phyloP scores from a whole-genome alignment of 2,113 vertebrate genomes.

The Synchiropus splendidus region DNA sequence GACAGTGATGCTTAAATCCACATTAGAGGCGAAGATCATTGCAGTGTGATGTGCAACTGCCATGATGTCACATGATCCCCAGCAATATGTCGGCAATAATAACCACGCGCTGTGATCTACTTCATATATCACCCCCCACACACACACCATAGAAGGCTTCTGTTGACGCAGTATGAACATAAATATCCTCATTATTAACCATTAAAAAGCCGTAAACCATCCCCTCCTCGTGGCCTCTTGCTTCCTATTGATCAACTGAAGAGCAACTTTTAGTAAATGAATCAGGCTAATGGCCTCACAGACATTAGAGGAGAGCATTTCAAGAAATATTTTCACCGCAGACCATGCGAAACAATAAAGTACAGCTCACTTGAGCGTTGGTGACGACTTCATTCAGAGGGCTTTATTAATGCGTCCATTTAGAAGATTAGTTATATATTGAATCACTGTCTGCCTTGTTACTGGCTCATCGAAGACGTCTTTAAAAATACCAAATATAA shows the following conservation, averaged over 20 bases:
- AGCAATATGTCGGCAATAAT: conserved; percentile 18
- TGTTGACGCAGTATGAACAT: conserved; percentile 6
- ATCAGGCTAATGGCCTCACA: conserved; percentile 19
- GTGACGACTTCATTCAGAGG: no score
- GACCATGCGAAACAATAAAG: conserved; percentile 12
- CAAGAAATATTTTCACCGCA: conserved; percentile 14
- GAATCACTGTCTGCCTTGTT: no score
- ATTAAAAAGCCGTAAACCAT: conserved; percentile 24
- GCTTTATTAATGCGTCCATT: no score
- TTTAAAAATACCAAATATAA: no score
- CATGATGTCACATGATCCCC: no score
- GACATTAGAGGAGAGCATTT: conserved; percentile 12
- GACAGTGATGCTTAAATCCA: conserved; percentile 40
- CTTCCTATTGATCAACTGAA: conserved; percentile 8
- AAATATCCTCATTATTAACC: conserved; percentile 29
- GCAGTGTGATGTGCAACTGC: conserved; percentile 18
- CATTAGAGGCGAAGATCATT: conserved; percentile 39
- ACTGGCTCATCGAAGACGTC: no score
- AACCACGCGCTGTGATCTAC: conserved; percentile 23
- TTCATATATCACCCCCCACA: conserved; percentile 2
- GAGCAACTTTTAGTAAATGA: conserved; percentile 6
- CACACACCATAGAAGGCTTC: no score
- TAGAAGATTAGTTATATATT: no score
- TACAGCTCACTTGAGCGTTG: not conserved
- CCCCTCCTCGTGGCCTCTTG: conserved; percentile 6